Evolutionary conservation across 2,888 invertebrate species (phyloP).

Genomic region (Nipponacmea schrenckii): DNA sequence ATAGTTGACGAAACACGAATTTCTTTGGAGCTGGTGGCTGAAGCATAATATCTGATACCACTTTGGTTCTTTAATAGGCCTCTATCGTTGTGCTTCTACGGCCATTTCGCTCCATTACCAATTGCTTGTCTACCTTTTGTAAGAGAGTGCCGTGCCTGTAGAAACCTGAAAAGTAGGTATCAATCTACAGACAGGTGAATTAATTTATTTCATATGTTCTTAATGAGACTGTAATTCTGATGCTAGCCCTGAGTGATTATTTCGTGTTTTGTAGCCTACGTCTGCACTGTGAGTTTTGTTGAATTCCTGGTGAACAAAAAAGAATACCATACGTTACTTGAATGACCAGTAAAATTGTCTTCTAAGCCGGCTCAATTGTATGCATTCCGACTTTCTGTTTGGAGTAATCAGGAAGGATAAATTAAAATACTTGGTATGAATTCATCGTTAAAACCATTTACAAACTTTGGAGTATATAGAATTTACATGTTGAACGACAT

Average conservation of each 20-base stretch:
- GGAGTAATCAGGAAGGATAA: not conserved
- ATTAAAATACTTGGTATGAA: not conserved
- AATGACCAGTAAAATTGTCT: not conserved
- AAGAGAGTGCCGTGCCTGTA: not conserved
- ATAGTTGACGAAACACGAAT: no score
- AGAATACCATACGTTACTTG: not conserved
- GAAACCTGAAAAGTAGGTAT: not conserved
- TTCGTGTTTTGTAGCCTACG: no score
- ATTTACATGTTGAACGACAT: no score
- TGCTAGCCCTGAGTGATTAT: no score
- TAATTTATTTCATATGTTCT: no score
- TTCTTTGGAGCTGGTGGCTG: not conserved
- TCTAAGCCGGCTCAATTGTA: not conserved
- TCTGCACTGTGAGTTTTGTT: no score
- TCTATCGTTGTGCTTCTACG: not conserved
- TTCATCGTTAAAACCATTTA: no score
- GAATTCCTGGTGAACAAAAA: no score
- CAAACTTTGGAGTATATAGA: no score
- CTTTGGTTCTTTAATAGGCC: not conserved
- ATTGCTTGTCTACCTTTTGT: not conserved
- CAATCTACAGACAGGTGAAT: no score
- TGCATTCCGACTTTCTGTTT: not conserved
- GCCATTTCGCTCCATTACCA: not conserved
- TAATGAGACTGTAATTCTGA: no score
- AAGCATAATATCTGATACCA: conserved; percentile 3